Base-by-base conservation (phyloP, 2,888 invertebrate genomes). In the Oscheius sp. region DNA sequence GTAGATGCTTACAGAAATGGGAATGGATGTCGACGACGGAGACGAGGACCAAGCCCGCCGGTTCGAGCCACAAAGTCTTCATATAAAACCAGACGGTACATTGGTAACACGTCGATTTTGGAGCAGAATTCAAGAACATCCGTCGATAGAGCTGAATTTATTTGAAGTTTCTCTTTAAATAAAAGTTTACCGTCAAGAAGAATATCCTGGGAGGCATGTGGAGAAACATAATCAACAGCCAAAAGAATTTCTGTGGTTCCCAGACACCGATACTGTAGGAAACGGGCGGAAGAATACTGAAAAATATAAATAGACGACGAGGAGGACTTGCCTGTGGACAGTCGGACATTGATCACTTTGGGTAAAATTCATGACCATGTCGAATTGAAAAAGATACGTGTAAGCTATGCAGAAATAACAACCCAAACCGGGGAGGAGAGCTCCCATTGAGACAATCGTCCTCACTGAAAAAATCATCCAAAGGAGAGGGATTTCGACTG, bases 261-360 rank as follows among this genome's bases (percentile, higher is more conserved):
- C 87, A 87, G 16, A 88, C 84, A 21, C 87, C 87, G 27, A 87
- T 87, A 2, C 82, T 83, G 61, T 88, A 87, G 29, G 83, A 83
- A 16, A 88, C 85, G 1, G 87, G 87, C 1, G 87, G 87, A 13
- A 87, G 73, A 1, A 78, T 69, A 56, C 87, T 87, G 73, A 41
- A 71, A 68, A 2, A 12, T 3, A 7, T 43, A 9, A 5, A 27
- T 46, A 45, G 9, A n/a, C 55, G 16, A 5, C 21, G 46, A 3
- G 18, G 55, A 55, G 3, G 25, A 69, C 58, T 69, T 61, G 85
- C 86, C 84, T 84, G 61, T 80, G 76, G 52, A 86, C 76, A 52
- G 84, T 78, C 2, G 83, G 83, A 66, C 86, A 86, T 52, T 84
- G 80, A 25, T 81, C 79, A 52, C 76, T 77, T 29, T 86, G 80